These are phyloP conservation scores for Sardina pilchardus DNA, from an alignment of 2,113 vertebrate species.

Conservation along the genomic window DNA sequence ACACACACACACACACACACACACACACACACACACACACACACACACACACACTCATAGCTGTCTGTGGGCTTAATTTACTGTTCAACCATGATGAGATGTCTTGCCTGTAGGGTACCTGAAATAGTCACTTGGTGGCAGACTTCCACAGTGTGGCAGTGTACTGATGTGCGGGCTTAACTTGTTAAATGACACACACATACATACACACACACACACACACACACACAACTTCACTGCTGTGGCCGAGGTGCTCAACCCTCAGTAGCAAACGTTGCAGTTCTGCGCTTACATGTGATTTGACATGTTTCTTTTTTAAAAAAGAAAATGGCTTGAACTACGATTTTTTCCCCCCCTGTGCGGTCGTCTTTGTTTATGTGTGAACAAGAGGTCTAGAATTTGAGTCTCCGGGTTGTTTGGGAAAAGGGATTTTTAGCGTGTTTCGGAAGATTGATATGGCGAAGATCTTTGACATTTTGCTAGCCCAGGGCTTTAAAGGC, in stretches of 20 bases:
- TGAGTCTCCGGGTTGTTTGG: not conserved
- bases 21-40: conserved; percentile 29
- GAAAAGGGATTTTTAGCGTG: not conserved
- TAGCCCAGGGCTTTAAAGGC: not conserved
- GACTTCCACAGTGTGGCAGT: not conserved
- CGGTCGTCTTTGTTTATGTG: not conserved
- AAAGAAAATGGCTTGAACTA: not conserved
- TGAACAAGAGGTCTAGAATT: conserved; percentile 4
- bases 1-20: conserved; percentile 25
- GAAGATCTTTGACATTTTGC: not conserved
- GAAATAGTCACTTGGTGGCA: not conserved
- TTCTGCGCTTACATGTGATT: not conserved
- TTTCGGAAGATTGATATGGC: not conserved
- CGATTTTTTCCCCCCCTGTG: not conserved
- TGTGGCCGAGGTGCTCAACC: not conserved
- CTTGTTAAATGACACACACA: not conserved
- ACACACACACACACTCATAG: conserved; percentile 19
- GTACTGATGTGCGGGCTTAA: not conserved
- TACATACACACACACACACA: not conserved
- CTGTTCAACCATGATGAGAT: not conserved
- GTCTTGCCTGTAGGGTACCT: not conserved
- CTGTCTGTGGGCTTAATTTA: not conserved
- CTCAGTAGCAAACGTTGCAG: not conserved
- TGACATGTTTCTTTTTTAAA: not conserved
- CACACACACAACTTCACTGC: not conserved